phyloP scores from a whole-genome alignment of 1,140 invertebrate species.

The Euwallacea fornicatus region DNA sequence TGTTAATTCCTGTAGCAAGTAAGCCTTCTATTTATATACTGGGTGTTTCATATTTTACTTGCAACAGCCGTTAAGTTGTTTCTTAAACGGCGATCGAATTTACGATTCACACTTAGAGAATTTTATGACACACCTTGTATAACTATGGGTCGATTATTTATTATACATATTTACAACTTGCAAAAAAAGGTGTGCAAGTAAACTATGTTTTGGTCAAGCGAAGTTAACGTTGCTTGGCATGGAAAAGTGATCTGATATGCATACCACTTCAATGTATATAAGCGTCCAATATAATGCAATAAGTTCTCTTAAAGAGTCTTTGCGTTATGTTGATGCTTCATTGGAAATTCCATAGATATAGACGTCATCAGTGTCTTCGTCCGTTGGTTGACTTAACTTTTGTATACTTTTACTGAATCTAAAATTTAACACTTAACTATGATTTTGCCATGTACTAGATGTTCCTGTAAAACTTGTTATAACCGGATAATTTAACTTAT shows the following conservation, averaged over 20 bases:
- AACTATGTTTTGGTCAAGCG: not conserved
- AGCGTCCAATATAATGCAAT: not conserved
- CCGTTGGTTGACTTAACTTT: constrained; percentile 3
- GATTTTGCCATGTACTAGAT: not conserved
- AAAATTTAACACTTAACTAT: not conserved
- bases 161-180: not conserved
- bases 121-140: not conserved
- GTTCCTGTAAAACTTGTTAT: too few relatives aligned
- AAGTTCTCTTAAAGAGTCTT: not conserved
- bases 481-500: too few relatives aligned
- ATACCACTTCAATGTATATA: not conserved
- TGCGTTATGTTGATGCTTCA: too few relatives aligned
- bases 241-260: not conserved
- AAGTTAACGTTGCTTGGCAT: not conserved
- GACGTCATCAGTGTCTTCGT: constrained; percentile 2
- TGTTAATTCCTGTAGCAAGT: constrained; percentile 3
- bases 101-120: not conserved
- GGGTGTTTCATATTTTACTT: constrained; percentile 1
- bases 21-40: not conserved
- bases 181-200: not conserved
- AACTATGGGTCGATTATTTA: not conserved
- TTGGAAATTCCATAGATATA: too few relatives aligned
- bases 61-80: not conserved
- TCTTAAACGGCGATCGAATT: not conserved
- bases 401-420: not conserved